These are phyloP conservation scores for Plebejus anna DNA, from an alignment of 2,888 invertebrate species.

Conservation along the genomic window DNA sequence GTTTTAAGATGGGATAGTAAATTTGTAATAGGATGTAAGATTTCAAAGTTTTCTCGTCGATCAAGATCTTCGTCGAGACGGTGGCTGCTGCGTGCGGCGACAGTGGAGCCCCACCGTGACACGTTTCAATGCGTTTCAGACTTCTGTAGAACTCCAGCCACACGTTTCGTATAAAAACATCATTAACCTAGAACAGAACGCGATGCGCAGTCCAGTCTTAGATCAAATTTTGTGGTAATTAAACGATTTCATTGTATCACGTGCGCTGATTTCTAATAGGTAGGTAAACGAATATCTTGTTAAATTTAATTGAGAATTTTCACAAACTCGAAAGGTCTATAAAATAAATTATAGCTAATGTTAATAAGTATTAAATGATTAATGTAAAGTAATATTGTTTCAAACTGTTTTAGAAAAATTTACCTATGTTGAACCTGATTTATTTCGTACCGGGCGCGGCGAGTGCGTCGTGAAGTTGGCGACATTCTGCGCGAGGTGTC, in stretches of 20 bases:
- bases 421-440: conserved; percentile 75
- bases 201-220: conserved; percentile 19
- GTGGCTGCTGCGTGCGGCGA: conserved; percentile 45
- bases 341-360: conserved; percentile 66
- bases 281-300: conserved; percentile 76
- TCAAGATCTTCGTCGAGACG: conserved; percentile 58
- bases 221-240: conserved; percentile 30
- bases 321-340: conserved; percentile 71
- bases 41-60: conserved; percentile 57
- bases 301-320: conserved; percentile 73
- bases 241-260: conserved; percentile 14
- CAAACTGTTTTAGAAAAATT: conserved; percentile 78
- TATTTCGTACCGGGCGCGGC: conserved; percentile 48
- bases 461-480: conserved; percentile 10
- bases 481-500: not conserved
- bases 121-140: not conserved
- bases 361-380: conserved; percentile 74
- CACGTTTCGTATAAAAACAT: conserved; percentile 4
- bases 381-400: conserved; percentile 72
- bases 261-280: conserved; percentile 62
- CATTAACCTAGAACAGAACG: conserved; percentile 2
- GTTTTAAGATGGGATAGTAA: conserved; percentile 71
- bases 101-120: not conserved
- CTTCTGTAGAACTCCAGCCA: conserved; percentile 22
- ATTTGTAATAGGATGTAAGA: conserved; percentile 66